Base-by-base conservation (phyloP, 2,888 invertebrate genomes). In the Agrotis exclamationis region DNA sequence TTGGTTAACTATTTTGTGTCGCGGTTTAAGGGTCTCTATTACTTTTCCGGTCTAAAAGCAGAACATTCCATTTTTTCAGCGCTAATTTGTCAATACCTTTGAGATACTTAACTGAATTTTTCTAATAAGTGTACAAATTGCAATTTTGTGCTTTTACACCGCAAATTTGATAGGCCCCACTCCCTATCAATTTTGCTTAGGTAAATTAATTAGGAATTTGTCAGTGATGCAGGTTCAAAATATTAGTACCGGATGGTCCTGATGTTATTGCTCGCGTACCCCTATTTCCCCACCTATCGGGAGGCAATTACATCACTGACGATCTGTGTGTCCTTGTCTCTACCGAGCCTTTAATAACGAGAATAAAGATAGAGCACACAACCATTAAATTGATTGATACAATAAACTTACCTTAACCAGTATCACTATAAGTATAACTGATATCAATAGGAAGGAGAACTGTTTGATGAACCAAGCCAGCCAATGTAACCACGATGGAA, bases 401-500 rank as follows among this genome's bases (percentile, higher is more conserved):
- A 45, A 44, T 53, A 56, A 64, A 78, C 92, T 92, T 84, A 97
- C 96, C 96, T 97, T 97, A 86, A 97, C 94, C 53, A 97, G 87
- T 69, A 97, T 91, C 6, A 97, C 96, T 82, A 98, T 97, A 11
- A 97, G 87, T n/a, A 96, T 84, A 7, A 97, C 96, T 0, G 98
- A 97, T 79, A 98, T 94, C 4, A 97, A 85, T 54, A 98, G 96
- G 86, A 98, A 97, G 2, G 97, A 91, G 80, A 98, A 97, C 71
- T 98, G 97, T 89, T 98, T 98, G 60, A 98, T 95, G 91, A 98
- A 99, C 98, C 99, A 99, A 7, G 98, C 98, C 9, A 97, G 88
- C 98, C 99, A 99, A 87, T 99, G 98, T 74, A 98, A 93, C 97
- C 98, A 98, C 68, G 97, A 97, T 62, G 97, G 97, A 60, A 99